Percentiles rank a stretch among this genome's conserved stretches.
Conservation (phyloP, 2,113 vertebrate genomes). For the Rhabdomys dilectus region DNA sequence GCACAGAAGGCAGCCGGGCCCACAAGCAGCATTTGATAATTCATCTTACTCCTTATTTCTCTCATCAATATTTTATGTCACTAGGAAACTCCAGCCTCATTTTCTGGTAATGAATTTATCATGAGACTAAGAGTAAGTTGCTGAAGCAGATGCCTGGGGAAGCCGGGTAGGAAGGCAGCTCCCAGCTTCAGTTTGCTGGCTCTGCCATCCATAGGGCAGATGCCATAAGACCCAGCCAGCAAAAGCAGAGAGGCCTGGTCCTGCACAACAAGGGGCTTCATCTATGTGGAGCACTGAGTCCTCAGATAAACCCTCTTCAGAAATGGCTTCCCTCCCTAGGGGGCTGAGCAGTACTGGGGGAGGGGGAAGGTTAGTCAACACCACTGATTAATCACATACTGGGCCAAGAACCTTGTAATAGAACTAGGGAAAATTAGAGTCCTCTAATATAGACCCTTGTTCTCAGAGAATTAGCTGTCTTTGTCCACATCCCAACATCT, state of each 20-base stretch:
- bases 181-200: not conserved
- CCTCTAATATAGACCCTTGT: not conserved
- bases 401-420: constrained; percentile 12
- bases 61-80: constrained; percentile 71
- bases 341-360: not conserved
- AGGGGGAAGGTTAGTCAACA: constrained; percentile 20
- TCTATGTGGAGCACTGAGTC: not conserved
- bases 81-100: constrained; percentile 66
- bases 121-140: constrained; percentile 58
- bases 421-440: not conserved
- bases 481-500: not conserved
- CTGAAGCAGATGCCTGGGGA: not conserved
- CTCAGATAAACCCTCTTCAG: constrained; percentile 46
- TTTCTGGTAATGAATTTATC: constrained; percentile 76
- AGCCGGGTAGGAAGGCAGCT: not conserved
- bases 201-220: not conserved
- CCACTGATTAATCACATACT: constrained; percentile 53
- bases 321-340: constrained; percentile 41
- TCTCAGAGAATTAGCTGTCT: not conserved
- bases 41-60: constrained; percentile 83
- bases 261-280: not conserved
- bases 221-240: not conserved
- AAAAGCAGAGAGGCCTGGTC: not conserved
- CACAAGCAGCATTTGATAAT: constrained; percentile 62
- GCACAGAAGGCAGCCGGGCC: not conserved